Conservation (phyloP, 1,140 invertebrate species). For the Pseudomyrmex dendroicus region DNA sequence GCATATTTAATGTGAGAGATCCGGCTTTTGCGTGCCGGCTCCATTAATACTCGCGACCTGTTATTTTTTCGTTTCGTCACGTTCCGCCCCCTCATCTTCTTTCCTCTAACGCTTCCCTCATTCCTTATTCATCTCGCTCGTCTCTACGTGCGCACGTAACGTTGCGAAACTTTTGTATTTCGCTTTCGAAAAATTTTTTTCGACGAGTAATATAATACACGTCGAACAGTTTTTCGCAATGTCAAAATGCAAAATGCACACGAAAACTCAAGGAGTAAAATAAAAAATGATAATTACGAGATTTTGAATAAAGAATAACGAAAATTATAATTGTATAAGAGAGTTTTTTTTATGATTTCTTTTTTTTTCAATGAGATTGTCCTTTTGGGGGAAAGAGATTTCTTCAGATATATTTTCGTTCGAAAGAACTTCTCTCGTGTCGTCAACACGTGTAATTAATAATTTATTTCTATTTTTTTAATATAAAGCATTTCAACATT, state of each 20-base stretch:
- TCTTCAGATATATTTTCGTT: not conserved
- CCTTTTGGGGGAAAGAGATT: not conserved
- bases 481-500: not conserved
- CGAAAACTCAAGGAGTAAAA: not conserved
- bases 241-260: not conserved
- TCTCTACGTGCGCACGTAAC: not conserved
- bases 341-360: not conserved
- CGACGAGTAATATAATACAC: not conserved
- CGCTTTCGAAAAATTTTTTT: not conserved
- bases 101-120: not conserved
- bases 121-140: conserved; percentile 23
- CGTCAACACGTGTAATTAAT: not conserved
- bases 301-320: not conserved
- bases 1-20: conserved; percentile 47
- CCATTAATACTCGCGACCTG: conserved; percentile 55
- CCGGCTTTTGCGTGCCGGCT: not conserved
- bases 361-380: not conserved
- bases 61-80: not conserved
- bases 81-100: not conserved
- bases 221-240: not conserved
- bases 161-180: not conserved
- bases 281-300: not conserved
- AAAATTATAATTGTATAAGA: not conserved
- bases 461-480: conserved; percentile 17
- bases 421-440: not conserved